Percentiles rank a stretch among this genome's conserved stretches.
phyloP scores from a whole-genome alignment of 1,140 invertebrate species.

The Kradibia gibbosae region DNA sequence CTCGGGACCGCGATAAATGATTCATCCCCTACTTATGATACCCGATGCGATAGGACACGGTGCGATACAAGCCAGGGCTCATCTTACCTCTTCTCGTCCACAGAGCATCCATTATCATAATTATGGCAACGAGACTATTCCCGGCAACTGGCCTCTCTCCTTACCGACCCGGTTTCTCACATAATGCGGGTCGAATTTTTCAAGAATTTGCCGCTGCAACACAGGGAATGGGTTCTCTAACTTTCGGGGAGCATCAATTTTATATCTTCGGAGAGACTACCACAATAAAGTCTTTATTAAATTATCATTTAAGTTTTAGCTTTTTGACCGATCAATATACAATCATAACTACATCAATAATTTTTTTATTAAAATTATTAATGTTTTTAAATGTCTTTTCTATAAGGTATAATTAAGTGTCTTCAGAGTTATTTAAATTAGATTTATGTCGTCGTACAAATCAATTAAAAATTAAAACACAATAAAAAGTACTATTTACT shows the following conservation, averaged over 20 bases:
- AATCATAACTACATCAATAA: not conserved
- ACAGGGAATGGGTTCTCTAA: no score
- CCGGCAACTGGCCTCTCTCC: not conserved
- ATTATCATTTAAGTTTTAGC: constrained; percentile 2
- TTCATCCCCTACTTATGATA: constrained; percentile 64
- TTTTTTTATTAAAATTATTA: not conserved
- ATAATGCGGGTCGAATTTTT: constrained; percentile 8
- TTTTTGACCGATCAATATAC: not conserved
- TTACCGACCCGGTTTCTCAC: no score
- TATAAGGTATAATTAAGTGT: no score
- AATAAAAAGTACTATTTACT: no score
- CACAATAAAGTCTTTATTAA: not conserved
- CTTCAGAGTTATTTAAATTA: no score
- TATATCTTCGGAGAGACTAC: not conserved
- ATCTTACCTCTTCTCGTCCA: constrained; percentile 12
- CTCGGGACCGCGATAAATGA: constrained; percentile 70
- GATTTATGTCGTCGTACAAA: no score
- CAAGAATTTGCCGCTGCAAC: not conserved
- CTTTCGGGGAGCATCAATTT: not conserved
- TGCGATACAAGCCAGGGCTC: not conserved
- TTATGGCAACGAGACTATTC: constrained; percentile 18
- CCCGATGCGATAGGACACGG: constrained; percentile 38
- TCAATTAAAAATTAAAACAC: no score
- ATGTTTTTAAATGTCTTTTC: not conserved
- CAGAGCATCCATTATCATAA: constrained; percentile 50